These are phyloP conservation scores for Gymnocephalus cernua DNA, from an alignment of 2,113 vertebrate species.

Conservation along the genomic window DNA sequence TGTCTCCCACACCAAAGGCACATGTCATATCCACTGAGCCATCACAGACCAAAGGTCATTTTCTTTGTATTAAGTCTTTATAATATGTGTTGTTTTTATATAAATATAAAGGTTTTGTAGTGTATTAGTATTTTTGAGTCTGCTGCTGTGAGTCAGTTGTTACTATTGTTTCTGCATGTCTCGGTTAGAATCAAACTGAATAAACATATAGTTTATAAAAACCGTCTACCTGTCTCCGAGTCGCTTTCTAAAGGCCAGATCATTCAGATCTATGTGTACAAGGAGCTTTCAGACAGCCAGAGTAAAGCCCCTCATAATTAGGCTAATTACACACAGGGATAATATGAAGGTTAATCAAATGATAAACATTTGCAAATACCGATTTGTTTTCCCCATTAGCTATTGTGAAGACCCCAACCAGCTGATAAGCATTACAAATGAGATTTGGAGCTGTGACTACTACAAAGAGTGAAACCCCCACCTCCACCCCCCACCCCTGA, in stretches of 20 bases:
- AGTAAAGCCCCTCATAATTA: slow-evolving; percentile 74
- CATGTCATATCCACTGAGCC: no score
- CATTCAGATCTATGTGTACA: slow-evolving; percentile 37
- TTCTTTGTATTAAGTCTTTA: no score
- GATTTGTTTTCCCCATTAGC: slow-evolving; percentile 84
- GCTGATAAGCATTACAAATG: slow-evolving; percentile 82
- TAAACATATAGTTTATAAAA: no score
- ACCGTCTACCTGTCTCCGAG: no score
- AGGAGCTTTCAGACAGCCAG: slow-evolving; percentile 45
- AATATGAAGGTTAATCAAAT: slow-evolving; percentile 79
- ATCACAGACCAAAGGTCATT: no score
- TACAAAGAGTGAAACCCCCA: slow-evolving; percentile 69
- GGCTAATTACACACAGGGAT: slow-evolving; percentile 78
- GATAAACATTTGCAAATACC: slow-evolving; percentile 77
- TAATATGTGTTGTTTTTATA: no score
- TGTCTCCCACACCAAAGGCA: no score
- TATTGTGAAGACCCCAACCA: slow-evolving; percentile 76
- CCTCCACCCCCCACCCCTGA: slow-evolving; percentile 45
- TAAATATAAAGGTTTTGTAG: no score
- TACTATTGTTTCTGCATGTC: no score
- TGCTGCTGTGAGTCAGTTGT: no score
- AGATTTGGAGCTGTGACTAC: slow-evolving; percentile 79
- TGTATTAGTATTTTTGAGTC: no score
- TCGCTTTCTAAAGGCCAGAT: slow-evolving; percentile 5
- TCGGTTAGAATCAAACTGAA: no score